phyloP scores from a whole-genome alignment of 1,140 invertebrate species.

The Antheraea mylitta region DNA sequence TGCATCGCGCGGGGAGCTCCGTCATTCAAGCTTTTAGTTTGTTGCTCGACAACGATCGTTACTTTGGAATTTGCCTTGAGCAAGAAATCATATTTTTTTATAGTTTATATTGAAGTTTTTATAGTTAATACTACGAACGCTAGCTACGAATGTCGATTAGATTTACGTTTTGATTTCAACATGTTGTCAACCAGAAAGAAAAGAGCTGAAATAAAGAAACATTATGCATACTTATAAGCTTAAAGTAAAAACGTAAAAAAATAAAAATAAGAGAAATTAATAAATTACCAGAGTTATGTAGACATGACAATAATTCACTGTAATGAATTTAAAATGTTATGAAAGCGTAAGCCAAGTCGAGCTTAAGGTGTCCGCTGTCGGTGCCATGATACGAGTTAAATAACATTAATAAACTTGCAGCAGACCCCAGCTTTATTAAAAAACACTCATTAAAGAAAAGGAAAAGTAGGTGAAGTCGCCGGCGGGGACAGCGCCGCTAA shows the following conservation, averaged over 20 bases:
- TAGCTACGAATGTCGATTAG: too few relatives aligned
- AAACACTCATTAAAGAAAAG: constrained; percentile 77
- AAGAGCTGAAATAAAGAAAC: background rate
- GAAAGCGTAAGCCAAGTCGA: constrained; percentile 31
- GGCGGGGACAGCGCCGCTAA: constrained; percentile 76
- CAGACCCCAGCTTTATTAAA: constrained; percentile 76
- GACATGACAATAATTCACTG: background rate
- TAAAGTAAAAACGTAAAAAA: background rate
- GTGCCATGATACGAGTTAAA: constrained; percentile 71
- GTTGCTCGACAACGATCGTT: constrained; percentile 61
- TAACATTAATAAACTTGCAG: constrained; percentile 78
- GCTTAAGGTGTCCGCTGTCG: constrained; percentile 28
- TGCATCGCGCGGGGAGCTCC: constrained; percentile 41
- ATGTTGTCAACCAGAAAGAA: too few relatives aligned
- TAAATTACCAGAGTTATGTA: background rate
- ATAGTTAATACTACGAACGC: too few relatives aligned
- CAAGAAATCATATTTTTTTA: background rate
- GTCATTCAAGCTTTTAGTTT: constrained; percentile 73
- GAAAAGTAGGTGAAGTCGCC: constrained; percentile 78
- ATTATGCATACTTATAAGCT: background rate
- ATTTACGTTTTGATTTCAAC: too few relatives aligned
- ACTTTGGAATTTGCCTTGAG: constrained; percentile 41
- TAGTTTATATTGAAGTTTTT: background rate
- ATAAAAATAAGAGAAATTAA: background rate
- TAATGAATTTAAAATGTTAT: constrained; percentile 9